A percentile compares a stretch with the other conserved stretches of the same genome.
Conservation (phyloP, 2,797 vertebrate genomes). For the Leptoclinus maculatus region DNA sequence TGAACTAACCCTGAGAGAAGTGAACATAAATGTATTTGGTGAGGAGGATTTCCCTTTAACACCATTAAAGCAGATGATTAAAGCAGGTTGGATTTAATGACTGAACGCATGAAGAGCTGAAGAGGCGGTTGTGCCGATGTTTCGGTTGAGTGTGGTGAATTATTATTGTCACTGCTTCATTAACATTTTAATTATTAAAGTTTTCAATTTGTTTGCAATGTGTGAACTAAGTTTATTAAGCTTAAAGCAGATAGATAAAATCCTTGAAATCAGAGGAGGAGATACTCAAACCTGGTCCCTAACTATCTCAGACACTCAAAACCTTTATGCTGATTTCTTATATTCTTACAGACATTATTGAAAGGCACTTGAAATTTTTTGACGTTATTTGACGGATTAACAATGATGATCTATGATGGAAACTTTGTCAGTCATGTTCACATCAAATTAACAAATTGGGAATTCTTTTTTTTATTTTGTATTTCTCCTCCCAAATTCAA, state of each 20-base stretch:
- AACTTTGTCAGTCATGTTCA: no score
- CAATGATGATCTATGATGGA: not conserved
- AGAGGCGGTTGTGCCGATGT: constrained; percentile 2
- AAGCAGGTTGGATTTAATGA: constrained; percentile 33
- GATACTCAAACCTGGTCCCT: not conserved
- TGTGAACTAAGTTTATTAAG: constrained; percentile 5
- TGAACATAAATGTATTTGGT: constrained; percentile 33
- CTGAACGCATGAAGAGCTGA: constrained; percentile 20
- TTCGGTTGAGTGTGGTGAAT: constrained; percentile 9
- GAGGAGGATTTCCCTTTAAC: constrained; percentile 47
- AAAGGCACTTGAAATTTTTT: not conserved
- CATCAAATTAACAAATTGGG: not conserved
- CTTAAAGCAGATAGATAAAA: constrained; percentile 1
- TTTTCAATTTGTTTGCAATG: constrained; percentile 9
- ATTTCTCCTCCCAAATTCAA: not conserved
- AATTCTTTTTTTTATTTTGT: not conserved
- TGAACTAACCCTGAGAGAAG: constrained; percentile 27
- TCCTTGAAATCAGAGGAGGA: not conserved
- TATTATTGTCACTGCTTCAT: constrained; percentile 24
- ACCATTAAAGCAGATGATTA: constrained; percentile 31
- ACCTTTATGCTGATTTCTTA: not conserved
- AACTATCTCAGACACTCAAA: not conserved
- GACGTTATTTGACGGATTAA: not conserved
- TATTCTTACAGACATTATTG: not conserved
- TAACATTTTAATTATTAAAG: constrained; percentile 31